Evolutionary conservation across 1,140 invertebrate genomes (phyloP), one percentile per base, ranked within the genome.

Genomic region (Meloidogyne hapla): DNA sequence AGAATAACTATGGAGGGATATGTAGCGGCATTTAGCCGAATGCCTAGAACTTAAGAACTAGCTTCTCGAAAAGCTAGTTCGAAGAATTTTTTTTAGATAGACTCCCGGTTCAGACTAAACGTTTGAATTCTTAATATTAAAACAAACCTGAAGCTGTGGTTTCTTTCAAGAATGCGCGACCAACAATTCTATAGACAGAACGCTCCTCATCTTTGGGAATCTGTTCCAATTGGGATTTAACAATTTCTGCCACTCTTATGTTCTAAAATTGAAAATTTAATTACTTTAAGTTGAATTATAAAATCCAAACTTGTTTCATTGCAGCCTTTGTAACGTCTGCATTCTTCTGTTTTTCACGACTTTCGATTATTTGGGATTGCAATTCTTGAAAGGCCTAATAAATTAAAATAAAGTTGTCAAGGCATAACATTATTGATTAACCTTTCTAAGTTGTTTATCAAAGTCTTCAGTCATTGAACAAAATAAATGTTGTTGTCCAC

Each of bases 341-440:
- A 64, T 78, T 78, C 25, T 78, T 78, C 13, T 79, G 77, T 40
- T 79, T 78, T 13, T 78, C 77, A 45, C 77, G 28, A 13, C 45
- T 45, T 48, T 78, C 77, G 12, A 79, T 26, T 18, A 79, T 70
- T 64, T 78, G 77, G 5, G 40, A 33, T 62, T 78, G 77, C 48
- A 78, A n/a, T 8, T 80, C 77, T 80, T 78, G 77, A 40, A 78
- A 78, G 6, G 77, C 77, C 75, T 77, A 45, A 77, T 21, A 25
- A 26, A 45, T 18, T 2, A 18, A 6, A 12, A n/a, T 75, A 25
- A 69, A 23, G 5, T 64, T 76, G 2, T 9, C 9, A 3, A 28
- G 0, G 8, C 8, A 62, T 74, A 40, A 78, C 1, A 2, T 25
- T 5, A 28, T 78, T n/a, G 15, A 56, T 23, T 25, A 33, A 77